Conservation (phyloP, 2,888 invertebrate genomes). For the Drosophila demipolita region DNA sequence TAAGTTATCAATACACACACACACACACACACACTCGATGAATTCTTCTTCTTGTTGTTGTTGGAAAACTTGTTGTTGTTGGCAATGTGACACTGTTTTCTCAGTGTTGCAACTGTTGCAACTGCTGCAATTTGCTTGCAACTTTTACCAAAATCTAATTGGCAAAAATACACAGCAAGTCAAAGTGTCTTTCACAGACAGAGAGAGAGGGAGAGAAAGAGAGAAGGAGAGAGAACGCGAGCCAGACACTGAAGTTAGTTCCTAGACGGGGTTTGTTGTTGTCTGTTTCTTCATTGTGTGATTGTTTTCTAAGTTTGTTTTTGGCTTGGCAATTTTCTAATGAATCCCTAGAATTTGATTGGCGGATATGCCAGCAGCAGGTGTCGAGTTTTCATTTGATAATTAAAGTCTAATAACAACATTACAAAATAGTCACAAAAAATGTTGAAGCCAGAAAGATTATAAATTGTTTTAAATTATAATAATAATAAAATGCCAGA, state of each 20-base stretch:
- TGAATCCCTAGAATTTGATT: constrained; percentile 49
- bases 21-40: constrained; percentile 23
- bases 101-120: constrained; percentile 53
- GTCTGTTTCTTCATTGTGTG: constrained; percentile 37
- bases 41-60: constrained; percentile 35
- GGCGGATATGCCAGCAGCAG: constrained; percentile 35
- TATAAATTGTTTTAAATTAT: background rate
- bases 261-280: constrained; percentile 17
- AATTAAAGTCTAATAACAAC: constrained; percentile 17
- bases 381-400: constrained; percentile 38
- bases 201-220: background rate
- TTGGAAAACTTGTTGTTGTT: constrained; percentile 59
- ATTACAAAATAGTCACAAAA: constrained; percentile 1
- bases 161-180: constrained; percentile 64
- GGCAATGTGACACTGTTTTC: constrained; percentile 61
- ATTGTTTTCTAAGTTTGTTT: constrained; percentile 23
- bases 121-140: constrained; percentile 76
- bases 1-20: constrained; percentile 63
- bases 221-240: background rate
- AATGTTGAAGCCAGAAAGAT: background rate
- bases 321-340: constrained; percentile 46
- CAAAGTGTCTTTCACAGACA: constrained; percentile 69
- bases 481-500: too few species aligned
- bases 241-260: constrained; percentile 30
- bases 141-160: constrained; percentile 78